Conservation (phyloP, 2,888 invertebrate genomes). For the Chalcosyrphus nemorum region DNA sequence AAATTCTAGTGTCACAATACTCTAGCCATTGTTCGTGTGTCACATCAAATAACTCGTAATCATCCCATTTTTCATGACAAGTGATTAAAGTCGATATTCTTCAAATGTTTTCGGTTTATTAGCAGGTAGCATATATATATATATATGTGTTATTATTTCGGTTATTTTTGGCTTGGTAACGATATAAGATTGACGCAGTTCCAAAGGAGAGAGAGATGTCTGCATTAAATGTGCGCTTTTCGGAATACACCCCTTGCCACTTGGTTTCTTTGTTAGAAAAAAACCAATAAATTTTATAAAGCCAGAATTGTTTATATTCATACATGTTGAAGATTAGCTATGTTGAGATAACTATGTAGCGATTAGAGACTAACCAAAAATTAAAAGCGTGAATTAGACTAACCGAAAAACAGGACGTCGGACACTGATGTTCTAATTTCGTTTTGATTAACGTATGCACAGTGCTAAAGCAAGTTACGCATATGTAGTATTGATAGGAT, state of each 20-base stretch:
- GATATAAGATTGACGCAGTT: neutral
- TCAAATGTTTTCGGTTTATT: neutral
- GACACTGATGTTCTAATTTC: neutral
- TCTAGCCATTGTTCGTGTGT: neutral
- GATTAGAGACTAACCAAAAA: neutral
- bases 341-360: too few species aligned
- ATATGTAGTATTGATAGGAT: too few species aligned
- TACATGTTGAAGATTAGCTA: too few species aligned
- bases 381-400: neutral
- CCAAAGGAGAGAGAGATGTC: too few species aligned
- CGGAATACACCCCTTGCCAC: too few species aligned
- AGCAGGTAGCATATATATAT: neutral
- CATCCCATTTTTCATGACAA: neutral
- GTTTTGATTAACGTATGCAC: neutral
- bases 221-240: too few species aligned
- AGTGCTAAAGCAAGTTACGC: too few species aligned
- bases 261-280: too few species aligned
- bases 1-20: neutral
- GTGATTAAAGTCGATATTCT: neutral
- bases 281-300: neutral
- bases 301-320: too few species aligned
- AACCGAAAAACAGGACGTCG: too few species aligned
- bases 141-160: too few species aligned
- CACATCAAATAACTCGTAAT: neutral
- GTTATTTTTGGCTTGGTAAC: neutral